These are phyloP conservation scores for Ectobius pallidus DNA, from an alignment of 2,888 invertebrate genomes.

Conservation along the genomic window DNA sequence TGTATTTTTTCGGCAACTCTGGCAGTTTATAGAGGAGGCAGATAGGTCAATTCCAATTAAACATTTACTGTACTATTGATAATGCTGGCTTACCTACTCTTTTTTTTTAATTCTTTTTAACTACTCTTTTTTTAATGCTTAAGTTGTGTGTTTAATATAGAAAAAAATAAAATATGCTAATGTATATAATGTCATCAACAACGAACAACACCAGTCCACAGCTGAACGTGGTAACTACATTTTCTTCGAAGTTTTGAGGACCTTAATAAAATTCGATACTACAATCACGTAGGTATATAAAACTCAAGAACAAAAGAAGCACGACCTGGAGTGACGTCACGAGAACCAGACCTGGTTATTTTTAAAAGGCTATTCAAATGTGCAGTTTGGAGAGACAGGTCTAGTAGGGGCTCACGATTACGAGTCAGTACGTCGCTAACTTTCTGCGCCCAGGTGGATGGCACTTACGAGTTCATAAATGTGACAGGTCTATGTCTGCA, in stretches of 20 bases:
- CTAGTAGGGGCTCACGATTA: too few species aligned
- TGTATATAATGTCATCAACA: conserved; percentile 13
- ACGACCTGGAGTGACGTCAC: conserved; percentile 32
- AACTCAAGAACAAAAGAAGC: conserved; percentile 31
- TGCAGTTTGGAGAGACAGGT: too few species aligned
- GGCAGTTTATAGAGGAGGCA: neutral
- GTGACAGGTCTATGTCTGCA: too few species aligned
- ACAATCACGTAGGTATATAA: conserved; percentile 21
- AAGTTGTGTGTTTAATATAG: too few species aligned
- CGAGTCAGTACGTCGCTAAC: too few species aligned
- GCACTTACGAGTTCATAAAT: too few species aligned
- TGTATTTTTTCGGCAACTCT: conserved; percentile 7
- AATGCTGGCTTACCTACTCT: neutral
- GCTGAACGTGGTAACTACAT: neutral
- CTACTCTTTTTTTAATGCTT: too few species aligned
- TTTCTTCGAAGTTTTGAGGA: neutral
- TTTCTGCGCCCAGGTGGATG: too few species aligned
- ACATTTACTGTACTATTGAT: conserved; percentile 25
- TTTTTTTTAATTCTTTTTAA: too few species aligned
- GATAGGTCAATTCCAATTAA: conserved; percentile 31
- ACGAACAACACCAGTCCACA: conserved; percentile 11
- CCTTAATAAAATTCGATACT: conserved; percentile 22
- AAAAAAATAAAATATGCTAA: conserved; percentile 21
- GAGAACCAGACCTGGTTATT: conserved; percentile 9
- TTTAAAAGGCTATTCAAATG: too few species aligned